phyloP scores from a whole-genome alignment of 2,888 invertebrate genomes.

The Periphyllus acericola region DNA sequence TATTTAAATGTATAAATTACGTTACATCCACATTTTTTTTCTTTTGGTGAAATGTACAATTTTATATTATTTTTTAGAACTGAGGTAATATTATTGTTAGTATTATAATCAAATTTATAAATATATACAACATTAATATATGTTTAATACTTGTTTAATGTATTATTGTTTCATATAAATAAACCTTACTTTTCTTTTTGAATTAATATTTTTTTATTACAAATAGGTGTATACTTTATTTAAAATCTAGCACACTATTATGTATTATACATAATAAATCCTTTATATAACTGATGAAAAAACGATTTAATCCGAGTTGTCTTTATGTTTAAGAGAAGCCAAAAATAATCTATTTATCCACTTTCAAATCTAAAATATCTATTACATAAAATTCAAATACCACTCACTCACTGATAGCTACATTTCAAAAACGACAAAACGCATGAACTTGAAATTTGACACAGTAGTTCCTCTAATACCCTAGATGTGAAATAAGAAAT shows the following conservation, averaged over 20 bases:
- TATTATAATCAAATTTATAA: conserved; percentile 9
- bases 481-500: no score
- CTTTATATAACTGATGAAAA: no score
- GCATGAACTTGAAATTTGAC: no score
- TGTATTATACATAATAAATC: background rate
- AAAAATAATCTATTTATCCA: no score
- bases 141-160: conserved; percentile 13
- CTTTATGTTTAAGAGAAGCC: no score
- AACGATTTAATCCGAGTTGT: no score
- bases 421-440: no score
- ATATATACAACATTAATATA: conserved; percentile 3
- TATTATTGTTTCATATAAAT: conserved; percentile 45
- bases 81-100: conserved; percentile 15
- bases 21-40: background rate
- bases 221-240: background rate
- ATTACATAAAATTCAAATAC: no score
- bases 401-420: no score
- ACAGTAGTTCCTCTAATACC: no score
- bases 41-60: conserved; percentile 38
- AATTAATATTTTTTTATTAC: background rate
- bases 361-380: no score
- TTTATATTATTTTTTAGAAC: conserved; percentile 7
- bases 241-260: background rate
- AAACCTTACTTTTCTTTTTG: conserved; percentile 42
- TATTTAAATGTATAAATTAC: background rate